Evolutionary conservation across 2,797 vertebrate genomes (phyloP).

Genomic region (Peromyscus nudipes): DNA sequence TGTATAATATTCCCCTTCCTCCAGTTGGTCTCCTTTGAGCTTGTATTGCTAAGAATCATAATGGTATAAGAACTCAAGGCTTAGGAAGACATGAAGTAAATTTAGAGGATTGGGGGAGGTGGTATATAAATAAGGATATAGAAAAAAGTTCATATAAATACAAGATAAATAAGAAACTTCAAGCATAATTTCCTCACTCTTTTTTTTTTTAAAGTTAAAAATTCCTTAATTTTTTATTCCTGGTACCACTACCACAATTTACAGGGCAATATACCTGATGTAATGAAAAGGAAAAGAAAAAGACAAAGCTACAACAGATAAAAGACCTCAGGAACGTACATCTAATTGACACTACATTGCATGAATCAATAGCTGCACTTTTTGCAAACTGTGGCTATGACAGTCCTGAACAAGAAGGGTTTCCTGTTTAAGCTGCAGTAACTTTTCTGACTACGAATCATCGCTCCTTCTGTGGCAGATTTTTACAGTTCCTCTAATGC

Average conservation of each 20-base stretch:
- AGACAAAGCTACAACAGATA: slow-evolving; percentile 93
- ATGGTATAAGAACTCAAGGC: neutral
- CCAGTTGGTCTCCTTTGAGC: neutral
- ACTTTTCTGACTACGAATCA: slow-evolving; percentile 97
- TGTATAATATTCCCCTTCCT: neutral
- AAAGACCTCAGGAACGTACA: slow-evolving; percentile 94
- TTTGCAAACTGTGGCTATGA: slow-evolving; percentile 91
- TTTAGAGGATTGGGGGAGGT: neutral
- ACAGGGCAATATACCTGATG: slow-evolving; percentile 95
- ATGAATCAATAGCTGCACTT: slow-evolving; percentile 95
- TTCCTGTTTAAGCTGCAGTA: slow-evolving; percentile 96
- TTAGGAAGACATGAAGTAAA: neutral
- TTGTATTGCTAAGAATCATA: neutral
- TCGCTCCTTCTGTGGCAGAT: slow-evolving; percentile 94
- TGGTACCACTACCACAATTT: slow-evolving; percentile 95
- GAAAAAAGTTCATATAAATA: neutral
- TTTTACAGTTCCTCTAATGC: slow-evolving; percentile 96
- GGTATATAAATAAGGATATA: neutral
- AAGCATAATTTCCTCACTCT: neutral
- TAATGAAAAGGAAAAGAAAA: slow-evolving; percentile 91
- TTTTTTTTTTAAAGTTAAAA: neutral
- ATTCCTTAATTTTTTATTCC: slow-evolving; percentile 92
- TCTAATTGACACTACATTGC: slow-evolving; percentile 93
- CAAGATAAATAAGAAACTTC: neutral
- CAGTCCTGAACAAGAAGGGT: slow-evolving; percentile 93